A percentile compares a stretch with the other conserved stretches of the same genome.
These are phyloP conservation scores for Caenorhabditis zanzibari DNA, from an alignment of 2,888 invertebrate species.

Conservation along the genomic window DNA sequence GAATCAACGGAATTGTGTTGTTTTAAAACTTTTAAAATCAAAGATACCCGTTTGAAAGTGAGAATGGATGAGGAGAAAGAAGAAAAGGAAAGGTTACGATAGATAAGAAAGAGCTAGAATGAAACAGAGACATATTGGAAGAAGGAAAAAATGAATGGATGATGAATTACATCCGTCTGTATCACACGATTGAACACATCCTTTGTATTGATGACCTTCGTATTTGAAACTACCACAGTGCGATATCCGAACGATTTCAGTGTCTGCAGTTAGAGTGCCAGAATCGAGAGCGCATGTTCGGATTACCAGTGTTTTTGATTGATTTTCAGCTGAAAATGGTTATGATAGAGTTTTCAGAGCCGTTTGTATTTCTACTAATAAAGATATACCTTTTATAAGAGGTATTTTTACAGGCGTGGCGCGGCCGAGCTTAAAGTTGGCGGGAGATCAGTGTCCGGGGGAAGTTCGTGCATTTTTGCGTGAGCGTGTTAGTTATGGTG, in stretches of 20 bases:
- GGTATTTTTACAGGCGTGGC: no score
- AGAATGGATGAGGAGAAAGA: background rate
- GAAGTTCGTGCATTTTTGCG: no score
- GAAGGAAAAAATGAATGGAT: constrained; percentile 34
- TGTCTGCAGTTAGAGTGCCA: constrained; percentile 95
- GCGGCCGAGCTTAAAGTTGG: no score
- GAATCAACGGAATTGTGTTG: constrained; percentile 2
- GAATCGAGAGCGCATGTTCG: constrained; percentile 96
- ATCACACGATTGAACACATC: constrained; percentile 81
- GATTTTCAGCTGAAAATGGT: constrained; percentile 76
- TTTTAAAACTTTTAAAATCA: constrained; percentile 9
- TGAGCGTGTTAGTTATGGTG: no score
- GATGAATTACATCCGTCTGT: constrained; percentile 81
- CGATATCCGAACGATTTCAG: constrained; percentile 96
- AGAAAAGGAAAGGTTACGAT: constrained; percentile 15
- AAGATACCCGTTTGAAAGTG: constrained; percentile 48
- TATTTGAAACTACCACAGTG: constrained; percentile 96
- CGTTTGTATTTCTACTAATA: no score
- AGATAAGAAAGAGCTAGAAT: constrained; percentile 10
- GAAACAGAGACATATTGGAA: constrained; percentile 34
- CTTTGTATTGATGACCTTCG: constrained; percentile 81
- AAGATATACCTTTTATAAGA: no score
- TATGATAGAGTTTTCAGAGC: no score
- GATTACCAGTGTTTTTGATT: constrained; percentile 87
- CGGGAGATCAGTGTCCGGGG: no score